Conservation (phyloP, 23 tunicate species). For the Trididemnum clinides region DNA sequence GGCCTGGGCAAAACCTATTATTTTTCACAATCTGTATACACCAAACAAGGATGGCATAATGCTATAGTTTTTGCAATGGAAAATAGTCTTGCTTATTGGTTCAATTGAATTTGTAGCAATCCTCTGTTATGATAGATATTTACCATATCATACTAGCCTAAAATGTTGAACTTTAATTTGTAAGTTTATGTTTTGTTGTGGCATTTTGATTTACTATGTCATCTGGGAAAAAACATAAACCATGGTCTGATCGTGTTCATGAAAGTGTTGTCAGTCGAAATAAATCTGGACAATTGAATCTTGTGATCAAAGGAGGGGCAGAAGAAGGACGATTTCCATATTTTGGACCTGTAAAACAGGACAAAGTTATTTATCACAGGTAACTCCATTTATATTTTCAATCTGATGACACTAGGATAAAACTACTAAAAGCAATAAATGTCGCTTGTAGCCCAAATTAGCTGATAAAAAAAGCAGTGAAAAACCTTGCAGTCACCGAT, state of each 20-base stretch:
- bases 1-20: no score
- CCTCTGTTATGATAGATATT: no score
- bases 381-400: background rate
- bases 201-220: slow-evolving; percentile 72
- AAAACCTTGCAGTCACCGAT: no score
- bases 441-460: background rate
- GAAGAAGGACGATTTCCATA: slow-evolving; percentile 92
- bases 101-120: no score
- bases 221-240: slow-evolving; percentile 82
- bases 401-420: background rate
- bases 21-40: no score
- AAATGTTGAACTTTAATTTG: no score
- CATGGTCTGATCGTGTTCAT: slow-evolving; percentile 97
- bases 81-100: no score
- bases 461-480: background rate
- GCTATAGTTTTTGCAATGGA: no score
- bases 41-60: no score
- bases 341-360: slow-evolving; percentile 90
- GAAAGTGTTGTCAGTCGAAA: slow-evolving; percentile 91
- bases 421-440: background rate
- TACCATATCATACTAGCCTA: no score
- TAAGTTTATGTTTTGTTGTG: no score
- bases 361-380: slow-evolving; percentile 98
- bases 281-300: slow-evolving; percentile 77
- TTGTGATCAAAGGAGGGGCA: slow-evolving; percentile 94